Conservation (phyloP, 2,888 invertebrate genomes). For the Agonum fuliginosum region DNA sequence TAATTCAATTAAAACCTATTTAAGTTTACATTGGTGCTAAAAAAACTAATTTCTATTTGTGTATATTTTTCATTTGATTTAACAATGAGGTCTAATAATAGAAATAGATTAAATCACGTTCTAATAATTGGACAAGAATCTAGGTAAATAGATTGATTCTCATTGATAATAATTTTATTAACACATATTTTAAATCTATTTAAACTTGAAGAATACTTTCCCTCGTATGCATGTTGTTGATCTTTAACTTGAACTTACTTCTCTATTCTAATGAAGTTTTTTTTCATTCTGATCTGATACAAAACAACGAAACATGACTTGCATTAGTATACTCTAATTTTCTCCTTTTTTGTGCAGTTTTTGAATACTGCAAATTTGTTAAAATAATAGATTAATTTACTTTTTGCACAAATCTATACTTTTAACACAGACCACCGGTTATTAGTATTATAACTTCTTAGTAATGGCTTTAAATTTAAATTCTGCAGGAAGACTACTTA, state of each 20-base stretch:
- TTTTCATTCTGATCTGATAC: neutral
- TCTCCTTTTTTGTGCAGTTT: too few relatives aligned
- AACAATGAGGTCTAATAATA: constrained; percentile 3
- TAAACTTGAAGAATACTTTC: constrained; percentile 6
- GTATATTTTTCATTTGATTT: neutral
- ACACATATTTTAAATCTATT: too few relatives aligned
- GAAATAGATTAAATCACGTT: neutral
- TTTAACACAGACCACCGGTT: too few relatives aligned
- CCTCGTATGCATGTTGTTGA: neutral
- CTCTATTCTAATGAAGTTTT: neutral
- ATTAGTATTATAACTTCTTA: too few relatives aligned
- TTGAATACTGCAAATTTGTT: too few relatives aligned
- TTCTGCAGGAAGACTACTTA: too few relatives aligned
- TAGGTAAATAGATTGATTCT: too few relatives aligned
- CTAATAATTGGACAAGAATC: neutral
- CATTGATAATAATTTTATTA: too few relatives aligned
- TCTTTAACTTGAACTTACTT: neutral
- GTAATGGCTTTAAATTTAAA: too few relatives aligned
- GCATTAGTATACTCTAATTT: neutral
- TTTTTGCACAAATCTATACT: too few relatives aligned
- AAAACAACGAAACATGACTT: neutral
- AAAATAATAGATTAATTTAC: too few relatives aligned
- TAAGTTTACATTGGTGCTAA: neutral
- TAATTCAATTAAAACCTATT: neutral
- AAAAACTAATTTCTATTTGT: neutral